phyloP scores from a whole-genome alignment of 2,888 invertebrate genomes.

The Hipparchia sbordonii region DNA sequence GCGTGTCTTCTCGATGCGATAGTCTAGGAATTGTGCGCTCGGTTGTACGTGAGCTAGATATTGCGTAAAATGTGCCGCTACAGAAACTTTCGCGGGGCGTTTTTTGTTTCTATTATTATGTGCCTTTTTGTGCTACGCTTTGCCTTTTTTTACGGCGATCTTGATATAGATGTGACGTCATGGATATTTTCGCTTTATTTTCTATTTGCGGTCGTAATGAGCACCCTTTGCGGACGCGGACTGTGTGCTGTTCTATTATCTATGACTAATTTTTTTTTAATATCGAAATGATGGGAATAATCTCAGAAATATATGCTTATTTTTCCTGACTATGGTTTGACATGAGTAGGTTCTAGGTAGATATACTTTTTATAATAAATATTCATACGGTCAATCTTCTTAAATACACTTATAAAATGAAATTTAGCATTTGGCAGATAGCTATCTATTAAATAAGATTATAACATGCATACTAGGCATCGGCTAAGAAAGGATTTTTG shows the following conservation, averaged over 20 bases:
- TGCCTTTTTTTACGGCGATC: conserved; percentile 53
- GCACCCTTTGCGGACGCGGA: conserved; percentile 41
- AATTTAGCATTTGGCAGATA: too few relatives aligned
- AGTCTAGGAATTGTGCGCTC: conserved; percentile 50
- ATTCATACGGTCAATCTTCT: too few relatives aligned
- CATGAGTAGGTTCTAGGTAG: background rate
- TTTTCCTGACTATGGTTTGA: conserved; percentile 7
- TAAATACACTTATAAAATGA: too few relatives aligned
- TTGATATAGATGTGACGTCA: conserved; percentile 50
- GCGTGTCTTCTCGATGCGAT: conserved; percentile 67
- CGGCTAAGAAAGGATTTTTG: too few relatives aligned
- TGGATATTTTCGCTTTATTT: conserved; percentile 44
- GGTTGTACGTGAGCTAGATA: conserved; percentile 54
- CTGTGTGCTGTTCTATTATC: conserved; percentile 39
- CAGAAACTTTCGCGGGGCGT: conserved; percentile 59
- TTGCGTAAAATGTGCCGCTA: conserved; percentile 56
- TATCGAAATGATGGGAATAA: conserved; percentile 36
- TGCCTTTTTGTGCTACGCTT: conserved; percentile 55
- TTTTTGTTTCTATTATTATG: conserved; percentile 62
- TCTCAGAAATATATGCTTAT: conserved; percentile 24
- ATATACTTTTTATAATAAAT: background rate
- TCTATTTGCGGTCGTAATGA: conserved; percentile 39
- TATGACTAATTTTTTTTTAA: conserved; percentile 39
- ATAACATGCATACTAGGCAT: too few relatives aligned
- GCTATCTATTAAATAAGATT: too few relatives aligned